Base-by-base conservation (phyloP, 64 coral and sea anemone species). In the Actinia equina region DNA sequence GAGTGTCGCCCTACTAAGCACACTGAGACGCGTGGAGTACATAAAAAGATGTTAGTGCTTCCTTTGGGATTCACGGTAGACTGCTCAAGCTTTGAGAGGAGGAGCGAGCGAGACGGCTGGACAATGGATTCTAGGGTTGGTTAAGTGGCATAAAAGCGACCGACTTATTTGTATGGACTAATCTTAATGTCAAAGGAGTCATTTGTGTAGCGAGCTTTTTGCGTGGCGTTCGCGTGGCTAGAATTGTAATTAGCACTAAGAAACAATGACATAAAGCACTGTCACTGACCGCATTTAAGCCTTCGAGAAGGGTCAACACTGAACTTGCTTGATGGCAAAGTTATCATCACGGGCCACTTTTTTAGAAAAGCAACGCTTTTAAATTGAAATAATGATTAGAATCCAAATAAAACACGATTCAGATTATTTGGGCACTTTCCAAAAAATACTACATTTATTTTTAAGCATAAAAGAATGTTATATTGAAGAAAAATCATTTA, bases 121-220 rank as follows among this genome's bases (percentile, higher is more conserved):
- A 65, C 84, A 74, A 88, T 96, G 91, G 90, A 84, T 88, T 85
- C 78, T 86, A 86, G 85, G 82, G 85, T 88, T 67, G 89, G 76
- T 85, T 85, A 90, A 90, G 80, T 83, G 84, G 58, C 79, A 89
- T 20, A 89, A 71, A 58, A 25, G 86, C 56, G 46, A 51, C 71
- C 85, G 94, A 90, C 91, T 87, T 88, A 86, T 92, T 90, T 95
- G 88, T 93, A 92, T 96, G 86, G 79, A 89, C 85, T 83, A 96
- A 96, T 95, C 93, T 95, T 83, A 80, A 95, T 90, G 86, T 93
- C 83, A 96, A 96, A 93, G 85, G 94, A 43, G 52, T 51, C 52
- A 51, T 86, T 92, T 89, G 87, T 89, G 85, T 95, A 85, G 89
- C 44, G 83, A 54, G 83, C 89, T 76, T 90, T 90, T 92, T 95